These are phyloP conservation scores for Cygnus atratus DNA, from an alignment of 2,113 vertebrate species.

Conservation along the genomic window DNA sequence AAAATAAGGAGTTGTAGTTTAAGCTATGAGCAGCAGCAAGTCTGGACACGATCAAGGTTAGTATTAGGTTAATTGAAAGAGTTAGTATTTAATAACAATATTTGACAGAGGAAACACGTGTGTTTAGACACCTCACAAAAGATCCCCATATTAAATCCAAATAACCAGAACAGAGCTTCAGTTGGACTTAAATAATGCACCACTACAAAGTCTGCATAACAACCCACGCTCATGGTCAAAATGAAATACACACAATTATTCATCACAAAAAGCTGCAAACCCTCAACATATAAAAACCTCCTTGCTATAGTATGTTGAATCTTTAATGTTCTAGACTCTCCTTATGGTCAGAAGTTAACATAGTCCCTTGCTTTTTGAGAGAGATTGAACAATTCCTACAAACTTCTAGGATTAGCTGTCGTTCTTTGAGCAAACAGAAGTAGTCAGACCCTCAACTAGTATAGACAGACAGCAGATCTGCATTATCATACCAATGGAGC, in stretches of 20 bases:
- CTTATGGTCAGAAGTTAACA: neutral
- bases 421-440: neutral
- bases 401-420: neutral
- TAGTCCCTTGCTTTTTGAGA: neutral
- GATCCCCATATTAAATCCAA: neutral
- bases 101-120: neutral
- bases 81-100: neutral
- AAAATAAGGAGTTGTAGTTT: neutral
- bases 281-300: neutral
- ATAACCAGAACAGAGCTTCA: neutral
- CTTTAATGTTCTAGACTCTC: neutral
- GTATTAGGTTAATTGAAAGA: neutral
- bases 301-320: neutral
- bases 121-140: neutral
- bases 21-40: neutral
- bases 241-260: neutral
- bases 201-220: neutral
- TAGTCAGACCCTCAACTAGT: neutral
- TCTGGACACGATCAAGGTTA: neutral
- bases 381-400: neutral
- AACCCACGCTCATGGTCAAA: neutral
- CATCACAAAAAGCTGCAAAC: neutral
- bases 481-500: neutral
- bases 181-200: neutral
- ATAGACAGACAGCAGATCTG: neutral